Conservation (phyloP, 2,797 vertebrate genomes). For the Cichlasoma orientale region DNA sequence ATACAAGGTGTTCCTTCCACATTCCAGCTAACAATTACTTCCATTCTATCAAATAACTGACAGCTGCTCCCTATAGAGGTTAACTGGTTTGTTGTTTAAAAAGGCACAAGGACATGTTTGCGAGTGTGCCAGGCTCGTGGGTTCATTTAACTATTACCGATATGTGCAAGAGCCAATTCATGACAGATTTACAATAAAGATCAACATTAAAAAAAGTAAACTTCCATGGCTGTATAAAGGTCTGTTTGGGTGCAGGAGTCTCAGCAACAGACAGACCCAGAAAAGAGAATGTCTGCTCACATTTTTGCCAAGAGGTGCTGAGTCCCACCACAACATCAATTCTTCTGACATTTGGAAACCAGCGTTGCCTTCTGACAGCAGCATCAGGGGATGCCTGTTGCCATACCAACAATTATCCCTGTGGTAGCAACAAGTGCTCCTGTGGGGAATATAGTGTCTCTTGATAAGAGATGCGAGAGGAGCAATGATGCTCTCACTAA, state of each 20-base stretch:
- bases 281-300: constrained; percentile 24
- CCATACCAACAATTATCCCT: constrained; percentile 72
- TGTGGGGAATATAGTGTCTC: constrained; percentile 54
- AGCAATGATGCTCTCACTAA: constrained; percentile 51
- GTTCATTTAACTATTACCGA: not conserved
- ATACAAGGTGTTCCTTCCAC: not conserved
- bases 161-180: not conserved
- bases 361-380: constrained; percentile 65
- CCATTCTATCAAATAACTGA: not conserved
- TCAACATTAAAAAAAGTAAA: not conserved
- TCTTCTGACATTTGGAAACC: constrained; percentile 72
- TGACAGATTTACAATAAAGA: not conserved
- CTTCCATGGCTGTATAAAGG: not conserved
- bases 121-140: not conserved
- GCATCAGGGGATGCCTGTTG: constrained; percentile 68
- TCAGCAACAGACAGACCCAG: constrained; percentile 22
- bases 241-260: not conserved
- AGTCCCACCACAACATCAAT: constrained; percentile 56
- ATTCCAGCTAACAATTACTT: not conserved
- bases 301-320: constrained; percentile 47
- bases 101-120: not conserved
- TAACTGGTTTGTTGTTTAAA: constrained; percentile 4
- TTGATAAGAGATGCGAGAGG: constrained; percentile 56
- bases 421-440: constrained; percentile 68
- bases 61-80: not conserved